phyloP scores from a whole-genome alignment of 2,797 vertebrate species.

The Pantherophis vulpinus region DNA sequence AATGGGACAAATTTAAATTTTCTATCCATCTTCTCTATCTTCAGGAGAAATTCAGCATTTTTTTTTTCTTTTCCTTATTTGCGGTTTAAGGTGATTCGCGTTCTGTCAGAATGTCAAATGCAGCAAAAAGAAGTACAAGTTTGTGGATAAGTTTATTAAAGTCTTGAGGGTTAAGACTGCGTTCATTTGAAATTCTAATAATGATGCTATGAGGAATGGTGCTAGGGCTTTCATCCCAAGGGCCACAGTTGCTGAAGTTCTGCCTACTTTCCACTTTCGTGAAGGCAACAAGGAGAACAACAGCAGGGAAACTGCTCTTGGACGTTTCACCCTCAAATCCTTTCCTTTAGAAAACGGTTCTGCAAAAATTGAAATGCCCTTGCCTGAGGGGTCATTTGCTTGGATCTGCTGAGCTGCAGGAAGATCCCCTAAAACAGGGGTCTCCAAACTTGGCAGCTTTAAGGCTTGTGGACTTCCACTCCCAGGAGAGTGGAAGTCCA shows the following conservation, averaged over 20 bases:
- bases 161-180: background rate
- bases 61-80: background rate
- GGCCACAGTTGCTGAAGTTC: background rate
- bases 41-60: background rate
- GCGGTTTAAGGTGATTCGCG: slow-evolving; percentile 11
- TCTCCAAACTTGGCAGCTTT: background rate
- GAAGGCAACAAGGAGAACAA: background rate
- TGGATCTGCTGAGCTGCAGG: background rate
- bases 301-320: background rate
- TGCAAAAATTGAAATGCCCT: background rate
- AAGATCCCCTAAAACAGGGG: background rate
- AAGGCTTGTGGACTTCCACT: background rate
- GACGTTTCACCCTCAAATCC: background rate
- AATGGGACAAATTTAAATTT: background rate
- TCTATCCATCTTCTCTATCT: background rate
- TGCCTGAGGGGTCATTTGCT: background rate
- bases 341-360: background rate
- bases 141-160: background rate
- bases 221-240: background rate
- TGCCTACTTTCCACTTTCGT: background rate
- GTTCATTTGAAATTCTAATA: slow-evolving; percentile 27
- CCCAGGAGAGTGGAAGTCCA: too few relatives aligned
- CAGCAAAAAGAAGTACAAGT: background rate
- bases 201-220: background rate
- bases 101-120: slow-evolving; percentile 27